These are phyloP conservation scores for Catharus fuscescens DNA, from an alignment of 2,113 vertebrate genomes.

Conservation along the genomic window DNA sequence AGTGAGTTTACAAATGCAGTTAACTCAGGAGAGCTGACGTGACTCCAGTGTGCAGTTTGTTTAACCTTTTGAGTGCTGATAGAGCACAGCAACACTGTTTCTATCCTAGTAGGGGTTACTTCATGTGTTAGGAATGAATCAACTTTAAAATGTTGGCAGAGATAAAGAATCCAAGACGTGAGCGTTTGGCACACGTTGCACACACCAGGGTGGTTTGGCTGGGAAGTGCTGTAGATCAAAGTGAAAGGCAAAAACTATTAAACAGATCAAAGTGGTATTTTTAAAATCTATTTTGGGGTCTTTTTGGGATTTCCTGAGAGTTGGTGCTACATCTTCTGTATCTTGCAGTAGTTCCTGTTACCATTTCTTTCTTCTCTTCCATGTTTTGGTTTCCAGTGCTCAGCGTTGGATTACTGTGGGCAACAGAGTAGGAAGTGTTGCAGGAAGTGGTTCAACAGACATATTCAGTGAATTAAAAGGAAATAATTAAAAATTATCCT, in stretches of 20 bases:
- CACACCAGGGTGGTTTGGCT: background rate
- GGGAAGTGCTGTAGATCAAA: background rate
- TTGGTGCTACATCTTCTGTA: background rate
- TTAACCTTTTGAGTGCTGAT: slow-evolving; percentile 29
- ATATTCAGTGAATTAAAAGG: background rate
- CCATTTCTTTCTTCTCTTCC: background rate
- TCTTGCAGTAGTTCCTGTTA: background rate
- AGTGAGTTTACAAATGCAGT: background rate
- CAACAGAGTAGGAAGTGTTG: background rate
- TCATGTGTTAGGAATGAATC: slow-evolving; percentile 18
- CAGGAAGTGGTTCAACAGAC: background rate
- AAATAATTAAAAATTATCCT: background rate
- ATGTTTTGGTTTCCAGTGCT: background rate
- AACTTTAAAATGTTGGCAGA: background rate
- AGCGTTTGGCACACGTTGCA: background rate
- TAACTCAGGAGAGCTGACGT: background rate
- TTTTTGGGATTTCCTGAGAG: background rate
- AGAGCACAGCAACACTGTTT: background rate
- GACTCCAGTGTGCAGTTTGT: background rate
- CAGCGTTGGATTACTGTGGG: background rate
- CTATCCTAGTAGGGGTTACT: background rate
- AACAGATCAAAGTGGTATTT: background rate
- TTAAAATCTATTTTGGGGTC: background rate
- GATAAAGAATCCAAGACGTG: background rate
- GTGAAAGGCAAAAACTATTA: background rate